A percentile compares a stretch with the other conserved stretches of the same genome.
Conservation (phyloP, 2,888 invertebrate species). For the Tetrapedia diversipes region DNA sequence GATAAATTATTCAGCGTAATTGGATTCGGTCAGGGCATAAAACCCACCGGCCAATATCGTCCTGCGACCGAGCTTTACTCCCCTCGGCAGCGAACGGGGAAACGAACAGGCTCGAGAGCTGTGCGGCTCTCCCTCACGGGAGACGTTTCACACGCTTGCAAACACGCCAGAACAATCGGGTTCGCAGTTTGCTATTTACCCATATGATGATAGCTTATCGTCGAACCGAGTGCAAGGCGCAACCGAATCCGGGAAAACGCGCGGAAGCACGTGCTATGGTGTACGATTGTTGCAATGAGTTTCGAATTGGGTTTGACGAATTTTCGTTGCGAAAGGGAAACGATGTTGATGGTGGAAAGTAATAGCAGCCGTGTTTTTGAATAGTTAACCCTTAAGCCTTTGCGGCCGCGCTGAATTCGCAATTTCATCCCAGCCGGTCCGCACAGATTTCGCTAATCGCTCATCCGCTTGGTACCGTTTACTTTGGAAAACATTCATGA, state of each 20-base stretch:
- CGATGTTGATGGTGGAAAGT: too few relatives aligned
- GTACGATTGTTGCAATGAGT: slow-evolving; percentile 7
- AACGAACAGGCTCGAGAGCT: slow-evolving; percentile 21
- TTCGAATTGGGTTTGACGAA: background rate
- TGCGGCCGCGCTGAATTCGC: too few relatives aligned
- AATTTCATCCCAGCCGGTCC: too few relatives aligned
- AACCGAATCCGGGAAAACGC: slow-evolving; percentile 15
- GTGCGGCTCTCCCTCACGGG: slow-evolving; percentile 54
- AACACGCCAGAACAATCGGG: slow-evolving; percentile 59
- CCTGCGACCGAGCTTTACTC: slow-evolving; percentile 6
- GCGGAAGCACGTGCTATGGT: slow-evolving; percentile 20
- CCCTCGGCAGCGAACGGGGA: background rate
- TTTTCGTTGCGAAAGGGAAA: too few relatives aligned
- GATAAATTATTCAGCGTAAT: slow-evolving; percentile 77
- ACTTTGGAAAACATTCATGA: too few relatives aligned
- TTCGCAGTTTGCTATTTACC: slow-evolving; percentile 69
- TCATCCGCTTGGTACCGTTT: too few relatives aligned
- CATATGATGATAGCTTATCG: slow-evolving; percentile 64
- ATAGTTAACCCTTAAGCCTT: too few relatives aligned
- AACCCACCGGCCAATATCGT: slow-evolving; percentile 69
- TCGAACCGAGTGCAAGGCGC: slow-evolving; percentile 14
- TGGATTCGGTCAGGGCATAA: slow-evolving; percentile 71
- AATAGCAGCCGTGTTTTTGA: too few relatives aligned
- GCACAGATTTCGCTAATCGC: too few relatives aligned
- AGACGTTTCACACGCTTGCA: slow-evolving; percentile 38